Conservation (phyloP, 2,888 invertebrate genomes). For the Mystacides longicornis region DNA sequence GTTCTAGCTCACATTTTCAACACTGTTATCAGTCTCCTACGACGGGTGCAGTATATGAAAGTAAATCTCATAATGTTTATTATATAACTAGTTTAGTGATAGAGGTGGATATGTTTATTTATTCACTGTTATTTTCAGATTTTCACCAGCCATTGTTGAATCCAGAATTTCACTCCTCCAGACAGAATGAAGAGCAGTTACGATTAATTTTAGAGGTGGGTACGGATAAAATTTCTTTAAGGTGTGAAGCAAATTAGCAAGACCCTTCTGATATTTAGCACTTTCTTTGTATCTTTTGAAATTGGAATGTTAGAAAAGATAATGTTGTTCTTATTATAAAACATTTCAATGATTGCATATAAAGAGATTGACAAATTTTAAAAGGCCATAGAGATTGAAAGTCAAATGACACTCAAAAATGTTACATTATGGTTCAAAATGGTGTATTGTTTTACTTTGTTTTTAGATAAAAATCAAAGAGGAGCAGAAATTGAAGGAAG, state of each 20-base stretch:
- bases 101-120: neutral
- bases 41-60: conserved; percentile 6
- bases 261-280: too few relatives aligned
- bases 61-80: neutral
- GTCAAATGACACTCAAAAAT: too few relatives aligned
- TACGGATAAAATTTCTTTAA: neutral
- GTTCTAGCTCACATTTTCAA: conserved; percentile 4
- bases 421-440: too few relatives aligned
- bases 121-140: neutral
- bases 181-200: conserved; percentile 19
- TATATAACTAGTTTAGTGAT: neutral
- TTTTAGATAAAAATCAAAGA: conserved; percentile 44
- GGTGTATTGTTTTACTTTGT: too few relatives aligned
- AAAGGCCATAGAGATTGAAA: too few relatives aligned
- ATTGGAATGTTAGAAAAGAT: too few relatives aligned
- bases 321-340: too few relatives aligned
- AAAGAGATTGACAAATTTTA: too few relatives aligned
- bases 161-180: neutral
- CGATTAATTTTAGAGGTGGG: conserved; percentile 17
- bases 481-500: conserved; percentile 40
- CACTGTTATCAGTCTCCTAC: conserved; percentile 15
- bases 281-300: too few relatives aligned
- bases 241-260: too few relatives aligned
- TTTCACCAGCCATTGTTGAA: neutral
- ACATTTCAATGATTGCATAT: neutral